Conservation (phyloP, 2,797 vertebrate genomes). For the Momotus momota region DNA sequence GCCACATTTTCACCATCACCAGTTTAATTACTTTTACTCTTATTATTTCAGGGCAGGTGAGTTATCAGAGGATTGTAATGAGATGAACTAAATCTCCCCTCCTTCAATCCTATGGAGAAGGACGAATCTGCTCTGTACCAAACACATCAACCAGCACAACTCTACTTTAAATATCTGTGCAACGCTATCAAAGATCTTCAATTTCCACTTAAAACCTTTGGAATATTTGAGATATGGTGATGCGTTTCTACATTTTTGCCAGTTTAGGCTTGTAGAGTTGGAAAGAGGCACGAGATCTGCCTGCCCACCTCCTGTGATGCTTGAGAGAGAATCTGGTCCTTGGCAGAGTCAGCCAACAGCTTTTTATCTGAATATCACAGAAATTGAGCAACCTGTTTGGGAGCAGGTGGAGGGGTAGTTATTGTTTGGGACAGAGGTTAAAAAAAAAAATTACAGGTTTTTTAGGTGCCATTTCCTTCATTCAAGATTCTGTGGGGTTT, state of each 20-base stretch:
- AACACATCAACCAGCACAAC: neutral
- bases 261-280: conserved; percentile 50
- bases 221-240: conserved; percentile 38
- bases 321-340: conserved; percentile 2
- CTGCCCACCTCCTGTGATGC: conserved; percentile 17
- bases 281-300: conserved; percentile 30
- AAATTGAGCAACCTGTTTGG: neutral
- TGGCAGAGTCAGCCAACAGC: conserved; percentile 35
- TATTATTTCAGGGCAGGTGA: neutral
- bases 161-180: conserved; percentile 7
- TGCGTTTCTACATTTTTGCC: conserved; percentile 64
- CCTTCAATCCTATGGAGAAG: conserved; percentile 8
- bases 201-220: neutral
- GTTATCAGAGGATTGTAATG: conserved; percentile 1
- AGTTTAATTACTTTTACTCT: conserved; percentile 31
- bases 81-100: conserved; percentile 21
- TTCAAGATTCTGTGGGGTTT: neutral
- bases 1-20: conserved; percentile 15
- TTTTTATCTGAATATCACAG: neutral
- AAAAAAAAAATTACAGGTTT: neutral
- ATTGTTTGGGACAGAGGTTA: neutral
- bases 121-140: conserved; percentile 4
- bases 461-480: conserved; percentile 24
- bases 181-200: conserved; percentile 1
- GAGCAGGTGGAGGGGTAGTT: neutral